These are phyloP conservation scores for Chelon auratus DNA, from an alignment of 2,797 vertebrate species.

Conservation along the genomic window DNA sequence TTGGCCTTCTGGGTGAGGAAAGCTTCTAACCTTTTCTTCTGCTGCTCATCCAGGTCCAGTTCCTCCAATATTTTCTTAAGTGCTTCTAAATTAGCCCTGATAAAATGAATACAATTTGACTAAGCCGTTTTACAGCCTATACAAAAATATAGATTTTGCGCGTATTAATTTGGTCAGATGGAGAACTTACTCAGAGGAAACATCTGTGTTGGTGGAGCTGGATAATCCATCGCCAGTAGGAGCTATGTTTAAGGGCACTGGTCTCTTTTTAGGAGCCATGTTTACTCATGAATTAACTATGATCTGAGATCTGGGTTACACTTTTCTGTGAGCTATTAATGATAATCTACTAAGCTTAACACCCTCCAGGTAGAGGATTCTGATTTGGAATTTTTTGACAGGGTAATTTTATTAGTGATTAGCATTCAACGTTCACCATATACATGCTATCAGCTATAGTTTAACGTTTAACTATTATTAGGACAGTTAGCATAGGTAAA, in stretches of 20 bases:
- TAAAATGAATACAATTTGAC: background rate
- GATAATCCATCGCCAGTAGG: slow-evolving; percentile 83
- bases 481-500: background rate
- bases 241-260: slow-evolving; percentile 85
- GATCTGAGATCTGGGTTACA: background rate
- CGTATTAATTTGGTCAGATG: background rate
- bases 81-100: slow-evolving; percentile 87
- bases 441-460: background rate
- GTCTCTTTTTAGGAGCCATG: slow-evolving; percentile 89
- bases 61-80: slow-evolving; percentile 90
- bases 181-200: slow-evolving; percentile 85
- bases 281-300: slow-evolving; percentile 6
- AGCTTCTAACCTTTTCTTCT: slow-evolving; percentile 88
- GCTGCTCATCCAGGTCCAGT: slow-evolving; percentile 89
- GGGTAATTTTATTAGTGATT: background rate
- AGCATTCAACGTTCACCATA: background rate
- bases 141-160: background rate
- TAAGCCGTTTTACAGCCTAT: background rate
- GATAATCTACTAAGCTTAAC: background rate
- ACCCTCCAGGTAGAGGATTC: background rate
- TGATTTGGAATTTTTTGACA: background rate
- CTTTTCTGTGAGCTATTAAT: background rate
- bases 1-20: slow-evolving; percentile 92
- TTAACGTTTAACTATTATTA: background rate
- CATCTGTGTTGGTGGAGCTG: slow-evolving; percentile 79